Evolutionary conservation across 2,797 vertebrate species (phyloP).

Genomic region (Cossypha niveicapilla): DNA sequence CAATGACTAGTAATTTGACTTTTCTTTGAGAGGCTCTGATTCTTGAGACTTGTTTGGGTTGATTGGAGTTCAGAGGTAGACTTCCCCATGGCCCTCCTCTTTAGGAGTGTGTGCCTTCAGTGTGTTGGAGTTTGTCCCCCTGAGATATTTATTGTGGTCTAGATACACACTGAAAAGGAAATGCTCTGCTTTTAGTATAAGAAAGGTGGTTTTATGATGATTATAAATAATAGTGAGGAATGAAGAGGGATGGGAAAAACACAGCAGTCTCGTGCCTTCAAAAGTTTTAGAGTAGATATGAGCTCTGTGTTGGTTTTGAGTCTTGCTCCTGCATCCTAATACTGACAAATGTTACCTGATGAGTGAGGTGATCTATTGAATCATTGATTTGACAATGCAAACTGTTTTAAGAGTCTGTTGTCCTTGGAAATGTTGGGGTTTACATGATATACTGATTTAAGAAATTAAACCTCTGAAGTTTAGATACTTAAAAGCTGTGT

Average conservation of each 20-base stretch:
- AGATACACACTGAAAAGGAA: neutral
- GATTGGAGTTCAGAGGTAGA: neutral
- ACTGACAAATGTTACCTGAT: neutral
- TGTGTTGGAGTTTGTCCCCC: rapidly evolving
- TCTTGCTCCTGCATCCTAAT: neutral
- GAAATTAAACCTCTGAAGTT: neutral
- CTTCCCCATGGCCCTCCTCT: too few species aligned
- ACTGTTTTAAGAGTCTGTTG: neutral
- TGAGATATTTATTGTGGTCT: neutral
- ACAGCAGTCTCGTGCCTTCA: rapidly evolving
- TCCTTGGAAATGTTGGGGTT: neutral
- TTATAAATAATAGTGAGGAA: neutral
- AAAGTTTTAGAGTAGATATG: neutral
- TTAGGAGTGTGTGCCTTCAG: neutral
- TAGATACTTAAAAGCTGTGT: neutral
- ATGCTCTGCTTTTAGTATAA: neutral
- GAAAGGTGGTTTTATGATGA: too few species aligned
- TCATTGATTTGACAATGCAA: neutral
- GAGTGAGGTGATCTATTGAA: neutral
- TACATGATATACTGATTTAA: rapidly evolving
- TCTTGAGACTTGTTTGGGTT: neutral
- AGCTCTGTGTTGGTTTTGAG: neutral
- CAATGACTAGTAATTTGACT: neutral
- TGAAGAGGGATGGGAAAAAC: neutral
- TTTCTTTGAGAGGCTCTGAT: neutral